Evolutionary conservation across 2,113 vertebrate genomes (phyloP), one percentile per base, ranked within the genome.

Genomic region (Poeciliopsis turrubarensis): DNA sequence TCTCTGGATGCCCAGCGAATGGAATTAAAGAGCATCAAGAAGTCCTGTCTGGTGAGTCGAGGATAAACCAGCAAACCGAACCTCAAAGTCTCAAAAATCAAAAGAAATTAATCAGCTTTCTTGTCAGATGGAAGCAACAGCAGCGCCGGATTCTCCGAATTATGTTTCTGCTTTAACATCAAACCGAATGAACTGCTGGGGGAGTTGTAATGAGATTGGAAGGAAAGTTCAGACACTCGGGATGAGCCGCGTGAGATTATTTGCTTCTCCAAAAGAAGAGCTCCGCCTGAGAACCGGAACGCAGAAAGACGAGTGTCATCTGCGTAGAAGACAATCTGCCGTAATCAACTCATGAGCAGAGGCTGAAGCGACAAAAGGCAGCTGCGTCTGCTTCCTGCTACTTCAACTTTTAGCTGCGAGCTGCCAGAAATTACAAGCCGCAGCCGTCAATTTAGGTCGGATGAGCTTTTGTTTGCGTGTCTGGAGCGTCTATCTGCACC

Each of bases 171-270:
- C 12, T 39, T 14, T 26, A 19, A 27, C 5, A 1, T 70, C 34
- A 77, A 73, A 65, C n/a, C 27, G 32, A 60, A 37, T 65, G 64
- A 73, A 26, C 5, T 41, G 32, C 34, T n/a, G 34, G 26, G 26
- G 27, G n/a, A 73, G 63, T 57, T n/a, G 51, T 57, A 57, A n/a
- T 27, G 6, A 31, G 67, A 54, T 7, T 37, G 25, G 65, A 26
- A n/a, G 12, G n/a, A 54, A 69, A 32, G 31, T 60, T 60, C 54
- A 70, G 32, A 60, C 25, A 70, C 4, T 60, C 57, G 19, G 30
- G 11, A 25, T 60, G 26, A 47, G 10, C 26, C 29, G 25, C 17
- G 8, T 26, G 15, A 44, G 26, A 27, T 29, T 14, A 31, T 72
- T 44, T n/a, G 44, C 60, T 25, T 27, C 10, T 66, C 29, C 12